A percentile compares a stretch with the other conserved stretches of the same genome.
These are phyloP conservation scores for Eubucco bourcierii DNA, from an alignment of 2,113 vertebrate species.

Conservation along the genomic window DNA sequence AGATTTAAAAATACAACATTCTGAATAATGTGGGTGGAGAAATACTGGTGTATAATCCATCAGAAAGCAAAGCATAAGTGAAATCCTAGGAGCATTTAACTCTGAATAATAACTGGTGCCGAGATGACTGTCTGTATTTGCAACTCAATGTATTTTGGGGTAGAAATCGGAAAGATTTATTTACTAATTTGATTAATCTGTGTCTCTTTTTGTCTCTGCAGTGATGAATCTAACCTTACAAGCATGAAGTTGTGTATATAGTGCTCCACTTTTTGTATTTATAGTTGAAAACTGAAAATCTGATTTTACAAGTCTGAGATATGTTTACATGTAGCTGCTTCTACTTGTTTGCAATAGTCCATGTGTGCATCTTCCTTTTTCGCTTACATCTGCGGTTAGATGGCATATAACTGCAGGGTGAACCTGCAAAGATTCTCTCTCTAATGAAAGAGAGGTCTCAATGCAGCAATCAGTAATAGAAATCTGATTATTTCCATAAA, in stretches of 20 bases:
- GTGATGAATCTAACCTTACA: conserved; percentile 94
- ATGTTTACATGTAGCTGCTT: conserved; percentile 87
- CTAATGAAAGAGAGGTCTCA: conserved; percentile 23
- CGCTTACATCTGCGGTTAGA: conserved; percentile 67
- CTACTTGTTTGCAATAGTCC: conserved; percentile 73
- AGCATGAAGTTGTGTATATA: conserved; percentile 99
- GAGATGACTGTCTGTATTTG: neutral
- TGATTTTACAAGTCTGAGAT: conserved; percentile 77
- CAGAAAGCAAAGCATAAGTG: neutral
- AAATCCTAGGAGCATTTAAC: neutral
- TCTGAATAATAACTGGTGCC: neutral
- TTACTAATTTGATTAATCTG: conserved; percentile 71
- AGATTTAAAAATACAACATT: neutral
- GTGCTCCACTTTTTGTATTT: conserved; percentile 92
- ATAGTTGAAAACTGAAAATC: conserved; percentile 86
- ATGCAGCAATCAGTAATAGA: conserved; percentile 24
- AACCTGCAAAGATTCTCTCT: conserved; percentile 58
- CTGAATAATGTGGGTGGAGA: neutral
- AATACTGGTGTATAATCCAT: neutral
- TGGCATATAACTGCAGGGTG: conserved; percentile 54
- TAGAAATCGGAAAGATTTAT: neutral
- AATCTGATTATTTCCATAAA: conserved; percentile 55
- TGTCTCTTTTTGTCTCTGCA: conserved; percentile 86
- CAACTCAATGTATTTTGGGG: conserved; percentile 12
- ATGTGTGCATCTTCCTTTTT: conserved; percentile 45